These are phyloP conservation scores for Gambusia affinis DNA, from an alignment of 2,113 vertebrate species.

Conservation along the genomic window DNA sequence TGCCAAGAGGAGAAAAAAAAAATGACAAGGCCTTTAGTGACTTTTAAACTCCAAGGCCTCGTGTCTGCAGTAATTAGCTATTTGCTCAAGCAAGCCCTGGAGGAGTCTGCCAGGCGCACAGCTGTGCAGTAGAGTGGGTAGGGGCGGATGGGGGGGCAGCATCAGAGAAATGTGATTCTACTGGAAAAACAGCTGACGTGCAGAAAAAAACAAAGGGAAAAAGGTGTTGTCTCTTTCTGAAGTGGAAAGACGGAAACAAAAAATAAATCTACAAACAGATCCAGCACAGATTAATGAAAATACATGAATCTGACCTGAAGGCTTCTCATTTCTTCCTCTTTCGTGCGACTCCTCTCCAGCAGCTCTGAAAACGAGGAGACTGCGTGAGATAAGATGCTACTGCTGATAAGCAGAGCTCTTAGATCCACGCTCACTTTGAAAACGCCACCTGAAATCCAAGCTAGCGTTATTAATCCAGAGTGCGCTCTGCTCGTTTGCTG, in stretches of 20 bases:
- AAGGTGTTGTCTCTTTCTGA: constrained; percentile 2
- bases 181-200: constrained; percentile 4
- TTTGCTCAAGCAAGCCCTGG: constrained; percentile 57
- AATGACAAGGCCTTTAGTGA: constrained; percentile 49
- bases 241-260: constrained; percentile 13
- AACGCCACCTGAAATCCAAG: not conserved
- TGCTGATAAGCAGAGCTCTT: constrained; percentile 2
- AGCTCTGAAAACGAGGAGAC: constrained; percentile 81
- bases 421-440: not conserved
- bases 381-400: constrained; percentile 7
- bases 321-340: constrained; percentile 88
- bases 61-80: constrained; percentile 71
- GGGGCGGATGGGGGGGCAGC: constrained; percentile 12
- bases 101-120: constrained; percentile 47
- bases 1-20: constrained; percentile 55
- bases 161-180: constrained; percentile 22
- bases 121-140: constrained; percentile 44
- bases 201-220: not conserved
- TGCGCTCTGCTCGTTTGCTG: not conserved
- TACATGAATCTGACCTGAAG: constrained; percentile 82
- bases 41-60: constrained; percentile 60
- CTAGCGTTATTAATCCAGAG: not conserved
- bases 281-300: constrained; percentile 19
- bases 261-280: not conserved
- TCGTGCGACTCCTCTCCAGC: constrained; percentile 83